Evolutionary conservation across 2,888 invertebrate genomes (phyloP).

Genomic region (Acleris laterana): DNA sequence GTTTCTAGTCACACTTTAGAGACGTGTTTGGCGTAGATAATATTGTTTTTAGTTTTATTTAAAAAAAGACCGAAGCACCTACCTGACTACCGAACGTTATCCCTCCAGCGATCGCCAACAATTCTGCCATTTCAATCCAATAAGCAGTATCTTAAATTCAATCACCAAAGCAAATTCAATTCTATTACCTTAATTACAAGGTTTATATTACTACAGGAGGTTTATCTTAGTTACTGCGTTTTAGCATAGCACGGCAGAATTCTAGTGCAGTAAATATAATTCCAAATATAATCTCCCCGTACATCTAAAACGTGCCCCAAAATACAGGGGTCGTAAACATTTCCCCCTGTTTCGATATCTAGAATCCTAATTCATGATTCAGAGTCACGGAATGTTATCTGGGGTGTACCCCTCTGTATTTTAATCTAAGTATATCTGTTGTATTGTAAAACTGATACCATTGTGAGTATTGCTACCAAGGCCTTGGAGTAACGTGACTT

Average conservation of each 20-base stretch:
- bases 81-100: neutral
- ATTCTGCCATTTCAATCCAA: no score
- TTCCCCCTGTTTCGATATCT: slow-evolving; percentile 15
- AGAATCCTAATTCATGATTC: slow-evolving; percentile 37
- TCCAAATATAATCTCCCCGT: slow-evolving; percentile 15
- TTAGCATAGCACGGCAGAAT: no score
- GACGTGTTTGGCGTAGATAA: no score
- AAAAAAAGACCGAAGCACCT: no score
- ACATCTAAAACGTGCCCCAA: slow-evolving; percentile 27
- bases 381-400: slow-evolving; percentile 35
- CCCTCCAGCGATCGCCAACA: slow-evolving; percentile 11
- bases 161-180: no score
- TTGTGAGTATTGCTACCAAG: slow-evolving; percentile 1
- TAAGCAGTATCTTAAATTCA: no score
- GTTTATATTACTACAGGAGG: no score
- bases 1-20: no score
- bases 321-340: slow-evolving; percentile 35
- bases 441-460: slow-evolving; percentile 7
- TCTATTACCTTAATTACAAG: no score
- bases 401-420: slow-evolving; percentile 20
- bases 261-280: slow-evolving; percentile 14
- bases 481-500: neutral
- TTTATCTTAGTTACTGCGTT: no score
- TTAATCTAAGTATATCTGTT: slow-evolving; percentile 13
- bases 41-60: no score